A percentile compares a stretch with the other conserved stretches of the same genome.
These are phyloP conservation scores for Daboia siamensis DNA, from an alignment of 2,113 vertebrate species.

Conservation along the genomic window DNA sequence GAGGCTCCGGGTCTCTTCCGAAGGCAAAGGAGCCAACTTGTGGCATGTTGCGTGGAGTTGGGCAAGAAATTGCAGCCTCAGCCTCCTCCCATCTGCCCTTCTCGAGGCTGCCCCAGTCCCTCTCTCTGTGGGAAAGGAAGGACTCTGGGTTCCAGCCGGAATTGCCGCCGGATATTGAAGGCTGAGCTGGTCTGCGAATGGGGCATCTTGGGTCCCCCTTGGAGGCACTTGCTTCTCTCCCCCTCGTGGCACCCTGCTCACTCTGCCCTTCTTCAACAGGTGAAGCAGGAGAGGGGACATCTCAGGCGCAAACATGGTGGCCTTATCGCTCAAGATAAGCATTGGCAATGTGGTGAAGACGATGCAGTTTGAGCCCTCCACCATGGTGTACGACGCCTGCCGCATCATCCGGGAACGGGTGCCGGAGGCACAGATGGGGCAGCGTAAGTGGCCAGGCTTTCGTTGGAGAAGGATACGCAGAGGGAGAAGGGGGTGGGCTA, in stretches of 20 bases:
- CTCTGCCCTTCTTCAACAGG: constrained; percentile 19
- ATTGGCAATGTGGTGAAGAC: constrained; percentile 98
- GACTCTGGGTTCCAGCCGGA: background rate
- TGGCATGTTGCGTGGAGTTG: background rate
- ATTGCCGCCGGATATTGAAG: background rate
- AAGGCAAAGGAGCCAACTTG: background rate
- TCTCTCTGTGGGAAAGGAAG: background rate
- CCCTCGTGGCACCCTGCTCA: background rate
- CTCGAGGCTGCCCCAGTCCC: background rate
- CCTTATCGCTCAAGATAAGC: constrained; percentile 96
- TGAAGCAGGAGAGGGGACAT: constrained; percentile 54
- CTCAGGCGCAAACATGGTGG: constrained; percentile 86
- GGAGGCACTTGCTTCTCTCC: background rate
- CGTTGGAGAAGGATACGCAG: background rate
- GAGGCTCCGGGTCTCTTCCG: background rate
- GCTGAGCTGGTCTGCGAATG: no score
- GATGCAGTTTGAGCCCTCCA: constrained; percentile 98
- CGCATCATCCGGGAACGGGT: constrained; percentile 94
- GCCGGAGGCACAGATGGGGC: constrained; percentile 89
- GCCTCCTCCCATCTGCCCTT: background rate
- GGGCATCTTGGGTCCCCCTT: background rate
- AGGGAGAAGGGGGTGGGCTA: background rate
- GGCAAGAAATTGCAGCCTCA: background rate
- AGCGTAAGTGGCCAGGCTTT: constrained; percentile 78
- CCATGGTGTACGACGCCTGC: constrained; percentile 95